Evolutionary conservation across 2,888 invertebrate species (phyloP), one percentile per base, ranked within the genome.

Genomic region (Amorpha juglandis): DNA sequence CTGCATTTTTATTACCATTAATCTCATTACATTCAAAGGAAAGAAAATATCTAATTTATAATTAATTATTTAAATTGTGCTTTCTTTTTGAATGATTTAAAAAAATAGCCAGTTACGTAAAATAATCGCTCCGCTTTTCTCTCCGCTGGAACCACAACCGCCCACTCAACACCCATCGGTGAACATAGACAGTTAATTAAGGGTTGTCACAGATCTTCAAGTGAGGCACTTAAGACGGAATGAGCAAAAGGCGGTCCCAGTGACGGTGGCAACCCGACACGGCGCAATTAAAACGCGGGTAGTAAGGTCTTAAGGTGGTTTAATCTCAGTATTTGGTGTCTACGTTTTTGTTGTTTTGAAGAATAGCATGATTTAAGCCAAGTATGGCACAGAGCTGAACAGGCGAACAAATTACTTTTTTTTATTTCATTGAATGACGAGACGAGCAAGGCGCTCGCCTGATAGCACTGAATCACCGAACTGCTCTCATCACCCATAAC

Each of bases 171-270:
- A 16, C 45, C 27, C 38, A 35, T 19, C 58, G 48, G 48, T 27
- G 64, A 65, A 65, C 48, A 45, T 58, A 67, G 63, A 63, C 78
- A 83, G 79, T 87, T 88, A 88, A 88, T 89, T 88, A 88, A 87
- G 80, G 78, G 75, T 77, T 84, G 84, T 84, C 82, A 74, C 82
- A 81, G 77, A 72, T 77, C 78, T 81, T 78, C 78, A 73, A 76
- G 80, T 74, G 78, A 67, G 74, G 74, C 83, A 86, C 85, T 87
- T 82, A 83, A 78, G 67, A 70, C 75, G 74, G 85, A 85, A 88
- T 86, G 85, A 82, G 85, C 80, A 82, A 84, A 85, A 82, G 88
- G 88, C 85, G 87, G 83, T 70, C 65, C 76, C 75, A 71, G 65
- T 71, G 72, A 65, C 70, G 67, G 64, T 70, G 74, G 83, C n/a